Percentiles rank a stretch among this genome's conserved stretches.
These are phyloP conservation scores for Apis florea DNA, from an alignment of 1,140 invertebrate species.

Conservation along the genomic window DNA sequence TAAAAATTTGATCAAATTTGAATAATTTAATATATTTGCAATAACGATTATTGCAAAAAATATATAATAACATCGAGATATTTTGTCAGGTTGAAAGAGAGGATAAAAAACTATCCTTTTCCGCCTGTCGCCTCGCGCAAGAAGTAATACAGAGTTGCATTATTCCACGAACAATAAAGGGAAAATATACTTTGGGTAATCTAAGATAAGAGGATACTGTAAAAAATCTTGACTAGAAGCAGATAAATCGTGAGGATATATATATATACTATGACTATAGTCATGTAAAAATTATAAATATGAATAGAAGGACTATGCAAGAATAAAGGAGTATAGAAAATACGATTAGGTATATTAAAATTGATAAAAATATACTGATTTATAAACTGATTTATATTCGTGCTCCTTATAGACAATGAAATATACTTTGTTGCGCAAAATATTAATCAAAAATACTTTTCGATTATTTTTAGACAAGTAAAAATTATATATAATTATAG, in stretches of 20 bases:
- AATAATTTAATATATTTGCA: background rate
- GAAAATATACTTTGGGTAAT: constrained; percentile 25
- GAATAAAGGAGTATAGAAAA: background rate
- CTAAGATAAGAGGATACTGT: constrained; percentile 39
- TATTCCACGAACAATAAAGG: constrained; percentile 22
- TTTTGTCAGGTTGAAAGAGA: background rate
- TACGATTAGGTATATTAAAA: background rate
- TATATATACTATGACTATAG: background rate
- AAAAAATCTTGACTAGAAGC: constrained; percentile 9
- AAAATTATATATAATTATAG: no score
- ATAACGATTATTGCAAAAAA: background rate
- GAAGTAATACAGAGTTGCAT: constrained; percentile 16
- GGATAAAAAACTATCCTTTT: background rate
- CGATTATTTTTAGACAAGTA: no score
- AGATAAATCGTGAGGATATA: constrained; percentile 32
- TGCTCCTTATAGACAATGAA: background rate
- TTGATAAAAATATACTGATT: no score
- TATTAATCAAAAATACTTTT: background rate
- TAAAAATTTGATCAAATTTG: no score
- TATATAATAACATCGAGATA: background rate
- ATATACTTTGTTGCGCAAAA: background rate
- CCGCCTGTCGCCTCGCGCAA: background rate
- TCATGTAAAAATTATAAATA: background rate
- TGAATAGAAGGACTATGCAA: background rate
- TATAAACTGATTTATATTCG: background rate